Evolutionary conservation across 2,113 vertebrate genomes (phyloP), one percentile per base, ranked within the genome.

Genomic region (Tragelaphus imberbis): DNA sequence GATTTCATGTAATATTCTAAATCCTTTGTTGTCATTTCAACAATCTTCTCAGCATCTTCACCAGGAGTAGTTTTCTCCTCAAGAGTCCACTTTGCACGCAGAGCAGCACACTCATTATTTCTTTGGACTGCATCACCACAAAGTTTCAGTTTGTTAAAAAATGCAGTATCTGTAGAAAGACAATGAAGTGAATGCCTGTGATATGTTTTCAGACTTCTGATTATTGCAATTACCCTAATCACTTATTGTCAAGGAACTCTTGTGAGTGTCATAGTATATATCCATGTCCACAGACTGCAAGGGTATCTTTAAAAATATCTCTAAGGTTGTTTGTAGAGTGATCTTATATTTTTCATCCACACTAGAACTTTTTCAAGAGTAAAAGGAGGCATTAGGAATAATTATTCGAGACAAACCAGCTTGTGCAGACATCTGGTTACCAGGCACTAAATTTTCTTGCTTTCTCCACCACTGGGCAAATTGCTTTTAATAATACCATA

Each of bases 401-500:
- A 49, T 75, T 89, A 65, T 15, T 44, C 7, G 7, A 92, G 13
- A 90, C 40, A 87, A 90, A 88, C 40, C 27, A 58, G 51, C 13
- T n/a, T 58, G 40, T 21, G 10, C 7, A 81, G 36, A 61, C 16
- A n/a, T 40, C 33, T 49, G 59, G 16, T 92, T 88, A 49, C 53
- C 33, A 96, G 80, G 68, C 12, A 98, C 97, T 97, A 98, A 98
- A 98, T 98, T 77, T 96, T 94, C 84, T 23, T 88, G 68, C 96
- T 96, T 84, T 98, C 97, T 91, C 97, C 95, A 6, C 94, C 96
- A 12, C 84, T 53, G 61, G 71, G 85, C 33, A 98, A 63, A 21
- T 98, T 98, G 95, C 94, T 88, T 95, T 98, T 99, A 96, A 99
- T 99, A 96, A 98, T 98, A 88, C 98, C 98, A 2, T 98, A 99